A percentile compares a stretch with the other conserved stretches of the same genome.
phyloP scores from a whole-genome alignment of 1,140 invertebrate species.

The Eueides isabella region DNA sequence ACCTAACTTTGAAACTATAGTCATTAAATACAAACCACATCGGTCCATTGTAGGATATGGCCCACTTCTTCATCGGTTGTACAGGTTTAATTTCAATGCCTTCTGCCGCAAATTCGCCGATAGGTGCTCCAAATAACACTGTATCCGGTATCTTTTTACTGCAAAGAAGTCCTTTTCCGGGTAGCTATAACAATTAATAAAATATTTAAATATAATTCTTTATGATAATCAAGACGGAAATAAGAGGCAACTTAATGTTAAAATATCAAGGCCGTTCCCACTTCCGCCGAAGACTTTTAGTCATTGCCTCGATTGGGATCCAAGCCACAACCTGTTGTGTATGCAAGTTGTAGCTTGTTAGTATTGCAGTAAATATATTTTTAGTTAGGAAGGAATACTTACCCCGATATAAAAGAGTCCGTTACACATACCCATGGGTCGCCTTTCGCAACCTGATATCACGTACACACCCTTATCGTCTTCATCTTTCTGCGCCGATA shows the following conservation, averaged over 20 bases:
- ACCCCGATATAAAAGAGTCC: constrained; percentile 83
- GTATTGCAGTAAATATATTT: too few relatives aligned
- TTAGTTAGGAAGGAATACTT: constrained; percentile 46
- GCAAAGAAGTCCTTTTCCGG: constrained; percentile 85
- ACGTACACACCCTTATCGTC: constrained; percentile 81
- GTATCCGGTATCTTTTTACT: constrained; percentile 86
- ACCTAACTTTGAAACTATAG: too few relatives aligned
- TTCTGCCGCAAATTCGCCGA: constrained; percentile 84
- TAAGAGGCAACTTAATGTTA: too few relatives aligned
- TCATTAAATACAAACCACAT: constrained; percentile 67
- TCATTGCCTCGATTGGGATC: too few relatives aligned
- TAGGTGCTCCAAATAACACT: constrained; percentile 82
- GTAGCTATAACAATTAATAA: constrained; percentile 69
- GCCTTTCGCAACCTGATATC: constrained; percentile 80
- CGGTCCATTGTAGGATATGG: constrained; percentile 84
- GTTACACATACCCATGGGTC: constrained; percentile 82
- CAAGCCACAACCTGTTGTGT: too few relatives aligned
- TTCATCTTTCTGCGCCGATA: constrained; percentile 66
- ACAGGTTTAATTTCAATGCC: constrained; percentile 84
- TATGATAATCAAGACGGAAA: too few relatives aligned
- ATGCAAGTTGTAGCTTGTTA: too few relatives aligned
- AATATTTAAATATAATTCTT: neutral
- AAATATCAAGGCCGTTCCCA: too few relatives aligned
- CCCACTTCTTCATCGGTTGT: constrained; percentile 87
- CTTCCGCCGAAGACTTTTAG: too few relatives aligned